Conservation (phyloP, 2,888 invertebrate genomes). For the Drosophila borborema region DNA sequence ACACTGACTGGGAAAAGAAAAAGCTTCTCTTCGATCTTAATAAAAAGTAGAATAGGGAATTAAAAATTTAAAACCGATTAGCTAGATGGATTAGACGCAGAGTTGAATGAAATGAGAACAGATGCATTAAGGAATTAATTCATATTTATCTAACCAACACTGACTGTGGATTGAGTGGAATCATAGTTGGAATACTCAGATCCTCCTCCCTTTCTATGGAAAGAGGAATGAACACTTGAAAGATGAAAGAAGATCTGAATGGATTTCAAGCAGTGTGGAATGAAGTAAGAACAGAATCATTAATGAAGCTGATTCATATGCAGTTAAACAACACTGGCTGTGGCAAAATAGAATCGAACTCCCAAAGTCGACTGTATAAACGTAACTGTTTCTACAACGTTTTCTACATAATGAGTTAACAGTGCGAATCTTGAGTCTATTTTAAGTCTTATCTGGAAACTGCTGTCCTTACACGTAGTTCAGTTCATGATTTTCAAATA, state of each 20-base stretch:
- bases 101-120: not conserved
- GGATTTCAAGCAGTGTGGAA: too few species aligned
- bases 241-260: too few species aligned
- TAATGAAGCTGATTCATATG: too few species aligned
- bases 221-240: too few species aligned
- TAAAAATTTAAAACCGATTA: not conserved
- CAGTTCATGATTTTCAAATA: slow-evolving; percentile 1
- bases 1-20: not conserved
- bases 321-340: too few species aligned
- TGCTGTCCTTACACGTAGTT: not conserved
- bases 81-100: not conserved
- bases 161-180: not conserved
- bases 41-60: not conserved
- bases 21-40: not conserved
- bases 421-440: not conserved
- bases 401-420: not conserved
- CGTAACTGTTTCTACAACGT: not conserved
- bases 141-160: not conserved
- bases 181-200: too few species aligned
- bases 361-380: too few species aligned
- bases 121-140: not conserved
- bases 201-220: too few species aligned
- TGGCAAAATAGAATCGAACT: too few species aligned
- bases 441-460: not conserved
- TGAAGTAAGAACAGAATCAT: too few species aligned